Evolutionary conservation across 1,140 invertebrate species (phyloP).

Genomic region (Meloidogyne floridensis): DNA sequence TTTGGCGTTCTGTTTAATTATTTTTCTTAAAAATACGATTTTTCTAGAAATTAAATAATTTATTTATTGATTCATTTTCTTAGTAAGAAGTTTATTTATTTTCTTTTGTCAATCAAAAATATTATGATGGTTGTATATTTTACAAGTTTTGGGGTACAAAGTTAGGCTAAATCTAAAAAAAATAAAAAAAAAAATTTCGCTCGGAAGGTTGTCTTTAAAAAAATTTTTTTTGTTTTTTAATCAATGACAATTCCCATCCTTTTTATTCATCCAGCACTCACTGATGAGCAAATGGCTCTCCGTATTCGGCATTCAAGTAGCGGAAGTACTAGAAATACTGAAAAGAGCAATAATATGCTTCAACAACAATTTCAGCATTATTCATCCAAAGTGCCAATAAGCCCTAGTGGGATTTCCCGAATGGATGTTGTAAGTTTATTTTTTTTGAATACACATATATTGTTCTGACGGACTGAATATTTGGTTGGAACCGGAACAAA

Average conservation of each 20-base stretch:
- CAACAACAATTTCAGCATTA: slow-evolving; percentile 18
- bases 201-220: not conserved
- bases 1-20: too few relatives aligned
- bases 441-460: not conserved
- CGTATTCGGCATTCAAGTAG: slow-evolving; percentile 26
- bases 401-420: slow-evolving; percentile 13
- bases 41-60: not conserved
- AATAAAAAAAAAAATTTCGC: slow-evolving; percentile 7
- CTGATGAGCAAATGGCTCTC: slow-evolving; percentile 22
- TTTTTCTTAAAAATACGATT: not conserved
- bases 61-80: not conserved
- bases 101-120: not conserved
- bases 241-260: not conserved
- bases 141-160: not conserved
- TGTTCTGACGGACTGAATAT: too few relatives aligned
- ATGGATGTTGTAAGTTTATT: slow-evolving; percentile 28
- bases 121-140: not conserved
- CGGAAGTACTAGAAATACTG: not conserved
- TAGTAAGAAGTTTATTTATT: not conserved
- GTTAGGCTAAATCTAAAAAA: not conserved
- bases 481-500: too few relatives aligned
- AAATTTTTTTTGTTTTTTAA: not conserved
- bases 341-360: slow-evolving; percentile 16
- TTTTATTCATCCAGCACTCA: slow-evolving; percentile 20
- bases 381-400: not conserved